Evolutionary conservation across 1,140 invertebrate genomes (phyloP), one percentile per base, ranked within the genome.

Genomic region (Berghia stephanieae): DNA sequence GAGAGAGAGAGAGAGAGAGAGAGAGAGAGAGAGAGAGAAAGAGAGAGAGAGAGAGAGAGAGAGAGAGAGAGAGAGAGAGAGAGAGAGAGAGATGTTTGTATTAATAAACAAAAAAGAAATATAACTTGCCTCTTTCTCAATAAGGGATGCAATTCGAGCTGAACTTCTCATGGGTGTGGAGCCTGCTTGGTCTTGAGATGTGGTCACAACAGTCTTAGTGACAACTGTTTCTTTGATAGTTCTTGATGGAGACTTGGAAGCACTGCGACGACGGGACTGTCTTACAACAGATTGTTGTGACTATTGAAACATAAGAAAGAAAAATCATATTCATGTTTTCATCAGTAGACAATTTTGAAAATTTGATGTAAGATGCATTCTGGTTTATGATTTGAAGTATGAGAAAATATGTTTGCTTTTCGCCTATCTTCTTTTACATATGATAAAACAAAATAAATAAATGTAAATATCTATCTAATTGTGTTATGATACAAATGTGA

Each of bases 141-240:
- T 66, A 40, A 79, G 43, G 34, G 75, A 75, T 55, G 81, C 80
- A 60, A 85, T 72, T 49, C 83, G 76, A n/a, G 83, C 75, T 55
- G 85, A 85, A 73, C 80, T 78, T 36, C 85, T 80, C 18, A 82
- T 81, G 27, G 85, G 84, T 44, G 85, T 86, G 36, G 79, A 80
- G 44, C 79, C 73, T 42, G 76, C 73, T 70, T 80, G 74, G 63
- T 81, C 78, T 63, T 75, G 75, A 24, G 34, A 18, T 43, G 67
- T 10, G 0, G 72, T 38, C 1, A 31, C 55, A 24, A 67, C 57
- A 31, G 63, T 67, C 24, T 46, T 76, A 31, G 74, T 76, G 2
- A 76, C 63, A 21, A 36, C n/a, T 24, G 63, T 66, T 38, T 67
- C 74, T 24, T 70, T 79, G 10, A 40, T 43, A 55, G 77, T 78